Evolutionary conservation across 2,113 vertebrate genomes (phyloP), one percentile per base, ranked within the genome.

Genomic region (Gadus macrocephalus): DNA sequence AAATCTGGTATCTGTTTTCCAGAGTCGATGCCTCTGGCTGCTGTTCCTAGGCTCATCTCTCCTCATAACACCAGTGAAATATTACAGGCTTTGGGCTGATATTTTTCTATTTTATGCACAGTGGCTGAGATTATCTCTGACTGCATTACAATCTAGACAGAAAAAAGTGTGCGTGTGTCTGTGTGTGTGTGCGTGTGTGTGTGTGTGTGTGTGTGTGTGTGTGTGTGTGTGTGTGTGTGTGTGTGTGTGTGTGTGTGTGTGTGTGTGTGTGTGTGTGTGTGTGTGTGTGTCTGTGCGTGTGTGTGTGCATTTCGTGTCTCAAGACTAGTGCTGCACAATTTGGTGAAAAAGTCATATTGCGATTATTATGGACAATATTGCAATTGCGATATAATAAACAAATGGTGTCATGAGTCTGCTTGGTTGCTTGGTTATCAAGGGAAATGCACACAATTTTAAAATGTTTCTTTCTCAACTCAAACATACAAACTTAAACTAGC

Each of bases 21-120:
- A 77, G 76, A 78, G 83, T 85, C 69, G 53, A 69, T 75, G 83
- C 88, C 87, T 81, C 78, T 84, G 82, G 88, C 82, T 83, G 68
- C 78, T 76, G 67, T 64, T 3, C n/a, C 31, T 20, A 53, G 53
- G 25, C 69, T 83, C 66, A 67, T 75, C 75, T 81, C 72, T 83
- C 67, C 85, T 84, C 83, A 83, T 83, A 85, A 83, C 86, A 75
- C 61, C 62, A 59, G 42, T 85, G 77, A 88, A 86, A 88, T 88
- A 86, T 87, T 86, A 80, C 80, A 73, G 78, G 75, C 73, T 72
- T 85, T 78, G 78, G 77, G 68, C 35, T 17, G 81, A 85, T 85
- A 87, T 87, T 86, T 80, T 83, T 81, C 77, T 83, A 73, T 78
- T 86, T 85, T 80, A 81, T 86, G 74, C 59, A 7, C 72, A 71